A percentile compares a stretch with the other conserved stretches of the same genome.
phyloP scores from a whole-genome alignment of 2,113 vertebrate genomes.

The Porphyrio hochstetteri region DNA sequence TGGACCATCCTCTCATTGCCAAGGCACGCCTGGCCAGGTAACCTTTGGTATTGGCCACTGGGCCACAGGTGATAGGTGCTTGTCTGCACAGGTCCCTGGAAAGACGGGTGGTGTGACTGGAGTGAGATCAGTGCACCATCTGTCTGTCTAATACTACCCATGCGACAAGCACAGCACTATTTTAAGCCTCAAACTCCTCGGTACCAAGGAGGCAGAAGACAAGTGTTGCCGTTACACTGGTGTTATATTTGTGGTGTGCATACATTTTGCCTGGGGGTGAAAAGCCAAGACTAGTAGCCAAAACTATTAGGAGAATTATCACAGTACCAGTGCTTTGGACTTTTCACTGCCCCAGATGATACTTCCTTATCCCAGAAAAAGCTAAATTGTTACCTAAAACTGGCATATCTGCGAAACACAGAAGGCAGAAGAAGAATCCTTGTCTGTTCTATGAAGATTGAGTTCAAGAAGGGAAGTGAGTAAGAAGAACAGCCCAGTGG shows the following conservation, averaged over 20 bases:
- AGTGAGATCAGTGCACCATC: constrained; percentile 29
- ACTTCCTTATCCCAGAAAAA: background rate
- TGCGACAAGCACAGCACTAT: background rate
- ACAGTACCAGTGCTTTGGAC: background rate
- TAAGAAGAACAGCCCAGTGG: background rate
- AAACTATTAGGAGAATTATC: background rate
- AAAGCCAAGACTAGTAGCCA: background rate
- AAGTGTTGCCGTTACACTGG: background rate
- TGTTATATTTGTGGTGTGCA: background rate
- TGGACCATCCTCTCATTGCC: background rate
- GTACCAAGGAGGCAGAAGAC: background rate
- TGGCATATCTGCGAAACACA: background rate
- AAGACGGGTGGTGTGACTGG: background rate
- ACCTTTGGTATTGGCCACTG: background rate
- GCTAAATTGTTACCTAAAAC: background rate
- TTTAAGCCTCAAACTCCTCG: constrained; percentile 21
- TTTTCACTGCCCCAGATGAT: background rate
- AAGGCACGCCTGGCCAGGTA: background rate
- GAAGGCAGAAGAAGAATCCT: background rate
- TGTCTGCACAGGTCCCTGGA: background rate
- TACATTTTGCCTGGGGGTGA: background rate
- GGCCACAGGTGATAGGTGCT: background rate
- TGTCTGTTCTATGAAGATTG: background rate
- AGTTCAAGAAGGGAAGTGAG: background rate
- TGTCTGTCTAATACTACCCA: constrained; percentile 9